Evolutionary conservation across 1,140 invertebrate species (phyloP), one percentile per base, ranked within the genome.

Genomic region (Gryon sp.): DNA sequence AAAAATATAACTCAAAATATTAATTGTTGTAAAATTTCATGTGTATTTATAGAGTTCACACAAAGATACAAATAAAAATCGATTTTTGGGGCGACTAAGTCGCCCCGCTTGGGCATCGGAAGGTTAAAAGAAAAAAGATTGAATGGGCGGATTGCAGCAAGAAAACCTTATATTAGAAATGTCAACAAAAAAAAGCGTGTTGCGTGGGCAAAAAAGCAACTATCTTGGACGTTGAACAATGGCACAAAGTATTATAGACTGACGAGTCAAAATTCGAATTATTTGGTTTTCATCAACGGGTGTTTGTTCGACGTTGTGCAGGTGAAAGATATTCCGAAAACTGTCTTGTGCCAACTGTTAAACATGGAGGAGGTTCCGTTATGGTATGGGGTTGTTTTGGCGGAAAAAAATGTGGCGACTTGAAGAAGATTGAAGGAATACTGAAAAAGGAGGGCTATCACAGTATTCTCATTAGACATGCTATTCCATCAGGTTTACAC

Each of bases 311-410:
- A 24, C 45, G 62, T 38, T 32, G 53, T 38, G 1, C 26, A 14
- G 34, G 40, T 6, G 79, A 82, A 72, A 69, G 62, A 57, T 20
- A 75, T 2, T 19, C 14, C 15, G 12, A 41, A 11, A 12, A 76
- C 28, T 81, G 75, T 57, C 32, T 83, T 9, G 36, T 68, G 8
- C 72, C 80, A 1, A 81, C 77, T 3, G 79, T 83, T 5, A 84
- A 82, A 57, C 60, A 81, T 63, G 76, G 80, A 6, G 79, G 78
- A 15, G 78, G 63, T 8, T 82, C 41, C 0, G 74, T 85, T 0
- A 83, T 84, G 80, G 46, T 83, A 0, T 81, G 73, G 75, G 87
- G 81, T 0, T 87, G 68, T 76, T 87, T 89, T 72, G 53, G 73
- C 9, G 53, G 50, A 2, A 34, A 60, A 41, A 70, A 82, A 30